A percentile compares a stretch with the other conserved stretches of the same genome.
phyloP scores from a whole-genome alignment of 1,140 invertebrate species.

The Trissolcus basalis region DNA sequence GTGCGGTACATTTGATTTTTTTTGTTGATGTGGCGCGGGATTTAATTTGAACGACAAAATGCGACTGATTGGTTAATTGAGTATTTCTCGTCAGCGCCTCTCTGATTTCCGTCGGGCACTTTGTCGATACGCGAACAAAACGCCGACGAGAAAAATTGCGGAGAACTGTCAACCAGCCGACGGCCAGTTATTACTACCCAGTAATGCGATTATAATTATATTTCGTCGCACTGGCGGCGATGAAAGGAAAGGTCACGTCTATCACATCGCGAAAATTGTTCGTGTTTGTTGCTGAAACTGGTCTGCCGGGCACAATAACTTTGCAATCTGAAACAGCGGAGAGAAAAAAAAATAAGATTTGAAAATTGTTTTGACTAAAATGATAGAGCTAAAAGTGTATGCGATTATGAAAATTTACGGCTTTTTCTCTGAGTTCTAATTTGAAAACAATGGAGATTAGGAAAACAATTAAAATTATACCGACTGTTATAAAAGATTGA shows the following conservation, averaged over 20 bases:
- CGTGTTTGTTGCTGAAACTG: constrained; percentile 16
- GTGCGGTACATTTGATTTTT: no score
- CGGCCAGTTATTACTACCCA: constrained; percentile 13
- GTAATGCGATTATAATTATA: constrained; percentile 38
- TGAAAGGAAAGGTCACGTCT: constrained; percentile 47
- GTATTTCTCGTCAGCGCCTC: background rate
- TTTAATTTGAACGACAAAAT: no score
- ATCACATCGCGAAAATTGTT: constrained; percentile 37
- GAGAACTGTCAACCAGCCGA: background rate
- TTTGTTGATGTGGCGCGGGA: no score
- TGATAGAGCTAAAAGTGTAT: no score
- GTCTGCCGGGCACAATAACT: no score
- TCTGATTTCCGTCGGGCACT: no score
- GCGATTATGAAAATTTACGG: no score
- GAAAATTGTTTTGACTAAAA: no score
- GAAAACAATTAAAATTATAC: no score
- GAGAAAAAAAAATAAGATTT: background rate
- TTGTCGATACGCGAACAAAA: background rate
- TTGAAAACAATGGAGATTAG: no score
- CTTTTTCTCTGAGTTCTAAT: no score
- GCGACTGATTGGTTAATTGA: background rate
- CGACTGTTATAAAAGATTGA: no score
- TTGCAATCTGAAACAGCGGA: background rate
- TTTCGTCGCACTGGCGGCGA: constrained; percentile 26
- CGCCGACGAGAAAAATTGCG: background rate